These are phyloP conservation scores for Nymphalis io DNA, from an alignment of 1,140 invertebrate genomes.

Conservation along the genomic window DNA sequence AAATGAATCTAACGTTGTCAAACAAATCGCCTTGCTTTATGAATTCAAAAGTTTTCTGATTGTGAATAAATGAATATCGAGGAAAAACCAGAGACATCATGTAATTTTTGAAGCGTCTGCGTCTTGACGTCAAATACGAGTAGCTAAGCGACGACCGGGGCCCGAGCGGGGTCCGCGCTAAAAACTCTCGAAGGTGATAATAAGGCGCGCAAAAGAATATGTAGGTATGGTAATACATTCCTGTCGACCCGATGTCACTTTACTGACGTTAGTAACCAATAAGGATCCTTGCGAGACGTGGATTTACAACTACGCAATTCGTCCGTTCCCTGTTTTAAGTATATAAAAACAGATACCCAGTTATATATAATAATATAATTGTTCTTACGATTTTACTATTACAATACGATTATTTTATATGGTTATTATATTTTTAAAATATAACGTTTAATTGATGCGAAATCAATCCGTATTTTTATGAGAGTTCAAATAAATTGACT, in stretches of 20 bases:
- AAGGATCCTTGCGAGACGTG: not conserved
- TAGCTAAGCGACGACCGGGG: conserved; percentile 35
- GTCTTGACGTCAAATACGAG: conserved; percentile 41
- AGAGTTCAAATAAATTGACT: no score
- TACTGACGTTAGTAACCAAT: not conserved
- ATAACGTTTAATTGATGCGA: no score
- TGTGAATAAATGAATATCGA: conserved; percentile 28
- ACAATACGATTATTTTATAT: no score
- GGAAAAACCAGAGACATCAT: conserved; percentile 24
- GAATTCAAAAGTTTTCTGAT: conserved; percentile 13
- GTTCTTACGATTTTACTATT: no score
- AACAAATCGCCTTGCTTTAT: not conserved
- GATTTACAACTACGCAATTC: not conserved
- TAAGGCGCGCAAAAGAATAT: conserved; percentile 45
- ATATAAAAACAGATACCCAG: no score
- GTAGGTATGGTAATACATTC: conserved; percentile 17
- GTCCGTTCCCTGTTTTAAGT: not conserved
- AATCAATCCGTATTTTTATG: no score
- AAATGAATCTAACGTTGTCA: not conserved
- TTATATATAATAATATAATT: no score
- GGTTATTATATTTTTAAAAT: no score
- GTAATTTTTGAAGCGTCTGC: conserved; percentile 34
- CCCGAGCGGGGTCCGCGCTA: conserved; percentile 26
- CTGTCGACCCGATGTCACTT: conserved; percentile 19
- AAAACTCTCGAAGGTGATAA: conserved; percentile 45